phyloP scores from a whole-genome alignment of 2,797 vertebrate species.

The Balearica regulorum region DNA sequence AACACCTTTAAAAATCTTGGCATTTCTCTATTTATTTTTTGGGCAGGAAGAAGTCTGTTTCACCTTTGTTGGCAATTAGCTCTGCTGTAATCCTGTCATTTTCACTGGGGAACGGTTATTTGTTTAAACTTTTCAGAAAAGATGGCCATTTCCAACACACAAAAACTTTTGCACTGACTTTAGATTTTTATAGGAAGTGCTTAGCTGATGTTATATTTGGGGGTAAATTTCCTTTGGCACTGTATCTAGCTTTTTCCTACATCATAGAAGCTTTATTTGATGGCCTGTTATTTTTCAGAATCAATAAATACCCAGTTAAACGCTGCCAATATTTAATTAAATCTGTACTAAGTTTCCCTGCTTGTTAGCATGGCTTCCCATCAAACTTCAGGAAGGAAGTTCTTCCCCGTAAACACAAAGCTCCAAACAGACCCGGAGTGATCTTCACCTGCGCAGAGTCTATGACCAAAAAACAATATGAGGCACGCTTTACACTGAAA shows the following conservation, averaged over 20 bases:
- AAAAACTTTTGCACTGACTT: neutral
- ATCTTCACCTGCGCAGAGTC: neutral
- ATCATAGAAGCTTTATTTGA: neutral
- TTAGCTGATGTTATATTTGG: neutral
- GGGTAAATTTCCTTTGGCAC: neutral
- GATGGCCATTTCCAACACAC: neutral
- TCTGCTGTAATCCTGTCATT: neutral
- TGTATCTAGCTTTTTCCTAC: neutral
- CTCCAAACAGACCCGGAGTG: neutral
- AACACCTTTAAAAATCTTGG: neutral
- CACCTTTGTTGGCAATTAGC: neutral
- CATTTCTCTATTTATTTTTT: neutral
- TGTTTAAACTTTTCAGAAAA: neutral
- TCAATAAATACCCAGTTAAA: slow-evolving; percentile 18
- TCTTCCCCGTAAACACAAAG: neutral
- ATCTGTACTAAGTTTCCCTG: neutral
- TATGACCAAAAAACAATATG: neutral
- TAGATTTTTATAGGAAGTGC: neutral
- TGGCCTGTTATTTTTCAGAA: neutral
- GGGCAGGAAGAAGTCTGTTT: neutral
- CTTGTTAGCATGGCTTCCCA: neutral
- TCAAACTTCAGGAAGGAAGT: slow-evolving; percentile 26
- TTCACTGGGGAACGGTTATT: neutral
- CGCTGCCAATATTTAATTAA: slow-evolving; percentile 10
- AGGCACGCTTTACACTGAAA: neutral